A percentile compares a stretch with the other conserved stretches of the same genome.
phyloP scores from a whole-genome alignment of 2,888 invertebrate genomes.

The Eurytoma californica region DNA sequence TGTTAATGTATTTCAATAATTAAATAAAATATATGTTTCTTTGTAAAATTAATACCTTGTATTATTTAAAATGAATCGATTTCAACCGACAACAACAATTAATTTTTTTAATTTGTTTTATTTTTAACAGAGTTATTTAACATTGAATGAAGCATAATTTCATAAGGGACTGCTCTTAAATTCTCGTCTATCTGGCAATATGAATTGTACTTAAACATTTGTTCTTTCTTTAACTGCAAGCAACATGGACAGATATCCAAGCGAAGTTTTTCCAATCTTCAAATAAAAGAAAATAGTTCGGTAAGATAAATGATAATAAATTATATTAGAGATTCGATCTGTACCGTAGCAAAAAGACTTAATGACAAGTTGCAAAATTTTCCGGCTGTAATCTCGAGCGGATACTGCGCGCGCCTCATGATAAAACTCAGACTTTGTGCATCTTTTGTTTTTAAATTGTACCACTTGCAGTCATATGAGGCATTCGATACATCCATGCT shows the following conservation, averaged over 20 bases:
- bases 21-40: not conserved
- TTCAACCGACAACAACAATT: no score
- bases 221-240: slow-evolving; percentile 44
- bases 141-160: no score
- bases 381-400: slow-evolving; percentile 58
- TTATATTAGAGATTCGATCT: not conserved
- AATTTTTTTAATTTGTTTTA: no score
- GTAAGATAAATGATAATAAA: not conserved
- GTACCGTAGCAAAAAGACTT: slow-evolving; percentile 25
- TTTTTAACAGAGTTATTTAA: no score
- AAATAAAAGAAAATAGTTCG: not conserved
- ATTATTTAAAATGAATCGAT: no score
- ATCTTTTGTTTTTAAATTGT: slow-evolving; percentile 53
- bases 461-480: slow-evolving; percentile 59
- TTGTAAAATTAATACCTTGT: not conserved
- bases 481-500: slow-evolving; percentile 54
- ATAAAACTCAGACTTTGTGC: slow-evolving; percentile 54
- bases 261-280: slow-evolving; percentile 46
- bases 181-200: not conserved
- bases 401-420: slow-evolving; percentile 55
- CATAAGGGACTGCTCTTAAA: not conserved
- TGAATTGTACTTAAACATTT: not conserved
- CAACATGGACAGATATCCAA: slow-evolving; percentile 52
- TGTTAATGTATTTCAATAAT: no score
- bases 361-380: slow-evolving; percentile 56